Percentiles rank a stretch among this genome's conserved stretches.
These are phyloP conservation scores for Horisme vitalbata DNA, from an alignment of 2,888 invertebrate species.

Conservation along the genomic window DNA sequence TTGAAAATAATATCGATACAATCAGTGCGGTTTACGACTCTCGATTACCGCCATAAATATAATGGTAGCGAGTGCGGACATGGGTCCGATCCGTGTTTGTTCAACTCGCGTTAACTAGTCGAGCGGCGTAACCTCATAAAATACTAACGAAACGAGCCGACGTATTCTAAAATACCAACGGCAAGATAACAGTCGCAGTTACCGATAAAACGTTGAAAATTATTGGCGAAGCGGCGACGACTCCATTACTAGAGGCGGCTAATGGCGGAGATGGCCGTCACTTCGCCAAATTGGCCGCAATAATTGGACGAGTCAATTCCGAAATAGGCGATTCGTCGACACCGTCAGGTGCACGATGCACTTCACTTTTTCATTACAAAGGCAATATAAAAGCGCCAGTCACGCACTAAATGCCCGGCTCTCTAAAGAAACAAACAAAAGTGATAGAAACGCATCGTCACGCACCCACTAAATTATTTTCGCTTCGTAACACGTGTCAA, in stretches of 20 bases:
- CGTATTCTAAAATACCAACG: constrained; percentile 50
- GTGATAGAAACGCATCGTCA: constrained; percentile 74
- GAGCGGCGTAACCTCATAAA: constrained; percentile 44
- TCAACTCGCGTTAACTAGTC: constrained; percentile 38
- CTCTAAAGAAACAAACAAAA: constrained; percentile 77
- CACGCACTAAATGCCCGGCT: constrained; percentile 76
- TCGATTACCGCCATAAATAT: constrained; percentile 51
- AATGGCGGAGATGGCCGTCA: constrained; percentile 49
- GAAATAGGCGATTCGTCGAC: constrained; percentile 32
- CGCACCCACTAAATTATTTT: constrained; percentile 78
- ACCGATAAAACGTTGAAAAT: constrained; percentile 52
- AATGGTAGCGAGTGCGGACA: constrained; percentile 42
- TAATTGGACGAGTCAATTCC: constrained; percentile 56
- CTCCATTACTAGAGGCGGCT: constrained; percentile 60
- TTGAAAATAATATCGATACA: constrained; percentile 61
- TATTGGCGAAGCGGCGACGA: constrained; percentile 47
- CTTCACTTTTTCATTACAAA: constrained; percentile 73
- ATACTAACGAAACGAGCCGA: constrained; percentile 49
- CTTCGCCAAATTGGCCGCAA: constrained; percentile 66
- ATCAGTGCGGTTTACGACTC: constrained; percentile 54
- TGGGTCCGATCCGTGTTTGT: constrained; percentile 52
- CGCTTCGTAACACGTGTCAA: constrained; percentile 81
- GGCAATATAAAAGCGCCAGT: constrained; percentile 76
- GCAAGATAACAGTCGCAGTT: constrained; percentile 48
- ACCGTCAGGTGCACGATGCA: constrained; percentile 61